Percentiles rank a stretch among this genome's conserved stretches.
Evolutionary conservation across 2,888 invertebrate genomes (phyloP).

Genomic region (Encarsia formosa): DNA sequence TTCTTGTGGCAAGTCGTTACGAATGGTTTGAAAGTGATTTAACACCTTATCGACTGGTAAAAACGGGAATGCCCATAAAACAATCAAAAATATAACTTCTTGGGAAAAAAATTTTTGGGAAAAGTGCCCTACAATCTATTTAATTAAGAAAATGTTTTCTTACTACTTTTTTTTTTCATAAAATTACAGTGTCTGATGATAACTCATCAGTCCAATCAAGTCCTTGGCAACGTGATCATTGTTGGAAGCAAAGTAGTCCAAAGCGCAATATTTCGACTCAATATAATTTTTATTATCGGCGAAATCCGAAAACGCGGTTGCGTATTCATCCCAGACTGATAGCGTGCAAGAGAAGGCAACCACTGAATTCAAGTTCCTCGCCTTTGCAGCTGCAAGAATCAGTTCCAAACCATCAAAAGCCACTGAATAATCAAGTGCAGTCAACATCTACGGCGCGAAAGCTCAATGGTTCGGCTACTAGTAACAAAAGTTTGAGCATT

Average conservation of each 20-base stretch:
- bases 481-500: conserved; percentile 42
- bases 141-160: conserved; percentile 3
- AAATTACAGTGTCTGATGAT: conserved; percentile 61
- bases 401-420: conserved; percentile 30
- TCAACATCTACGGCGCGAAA: conserved; percentile 6
- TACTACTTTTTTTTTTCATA: neutral
- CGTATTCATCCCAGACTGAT: conserved; percentile 52
- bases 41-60: too few species aligned
- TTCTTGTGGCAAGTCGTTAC: too few species aligned
- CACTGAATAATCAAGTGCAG: conserved; percentile 1
- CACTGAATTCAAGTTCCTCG: conserved; percentile 55
- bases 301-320: conserved; percentile 54
- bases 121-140: neutral
- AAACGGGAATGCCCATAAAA: too few species aligned
- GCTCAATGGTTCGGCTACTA: conserved; percentile 23
- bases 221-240: conserved; percentile 86
- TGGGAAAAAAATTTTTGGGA: neutral
- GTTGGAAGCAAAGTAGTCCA: conserved; percentile 80
- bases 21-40: too few species aligned
- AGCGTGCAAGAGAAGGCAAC: conserved; percentile 63
- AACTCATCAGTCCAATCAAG: conserved; percentile 87
- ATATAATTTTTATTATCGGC: conserved; percentile 67
- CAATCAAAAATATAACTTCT: too few species aligned
- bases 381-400: conserved; percentile 31
- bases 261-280: conserved; percentile 70